phyloP scores from a whole-genome alignment of 2,113 vertebrate species.

The Ptilonorhynchus violaceus region DNA sequence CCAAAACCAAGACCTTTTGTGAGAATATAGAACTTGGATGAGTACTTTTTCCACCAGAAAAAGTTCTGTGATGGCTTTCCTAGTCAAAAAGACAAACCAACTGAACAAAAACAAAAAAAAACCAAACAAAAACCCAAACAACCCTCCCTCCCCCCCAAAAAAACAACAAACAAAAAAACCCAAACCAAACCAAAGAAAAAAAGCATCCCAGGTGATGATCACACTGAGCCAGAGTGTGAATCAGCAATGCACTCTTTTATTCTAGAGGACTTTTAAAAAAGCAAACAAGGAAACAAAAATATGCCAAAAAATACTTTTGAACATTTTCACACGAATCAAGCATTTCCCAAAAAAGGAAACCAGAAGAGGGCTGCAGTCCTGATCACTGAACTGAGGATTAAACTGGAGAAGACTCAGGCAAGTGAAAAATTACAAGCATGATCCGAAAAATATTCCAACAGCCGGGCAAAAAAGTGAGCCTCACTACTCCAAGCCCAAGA shows the following conservation, averaged over 20 bases:
- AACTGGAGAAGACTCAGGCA: neutral
- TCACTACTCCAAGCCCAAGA: neutral
- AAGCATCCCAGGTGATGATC: neutral
- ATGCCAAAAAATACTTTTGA: neutral
- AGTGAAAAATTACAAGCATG: slow-evolving; percentile 22
- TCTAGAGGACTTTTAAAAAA: neutral
- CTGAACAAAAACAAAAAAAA: too few relatives aligned
- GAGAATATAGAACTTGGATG: neutral
- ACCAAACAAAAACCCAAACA: neutral
- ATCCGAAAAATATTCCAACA: neutral
- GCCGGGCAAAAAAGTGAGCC: neutral
- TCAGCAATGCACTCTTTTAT: neutral
- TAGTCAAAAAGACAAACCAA: neutral
- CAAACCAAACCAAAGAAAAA: neutral
- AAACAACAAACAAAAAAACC: neutral
- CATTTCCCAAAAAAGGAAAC: neutral
- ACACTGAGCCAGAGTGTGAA: neutral
- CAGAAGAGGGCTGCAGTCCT: neutral
- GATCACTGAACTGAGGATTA: neutral
- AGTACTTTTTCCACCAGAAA: neutral
- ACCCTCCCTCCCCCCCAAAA: too few relatives aligned
- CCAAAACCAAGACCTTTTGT: neutral
- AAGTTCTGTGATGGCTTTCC: neutral
- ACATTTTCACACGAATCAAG: neutral
- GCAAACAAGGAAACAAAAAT: neutral